Percentiles rank a stretch among this genome's conserved stretches.
These are phyloP conservation scores for Amiota mariae DNA, from an alignment of 2,888 invertebrate genomes.

Conservation along the genomic window DNA sequence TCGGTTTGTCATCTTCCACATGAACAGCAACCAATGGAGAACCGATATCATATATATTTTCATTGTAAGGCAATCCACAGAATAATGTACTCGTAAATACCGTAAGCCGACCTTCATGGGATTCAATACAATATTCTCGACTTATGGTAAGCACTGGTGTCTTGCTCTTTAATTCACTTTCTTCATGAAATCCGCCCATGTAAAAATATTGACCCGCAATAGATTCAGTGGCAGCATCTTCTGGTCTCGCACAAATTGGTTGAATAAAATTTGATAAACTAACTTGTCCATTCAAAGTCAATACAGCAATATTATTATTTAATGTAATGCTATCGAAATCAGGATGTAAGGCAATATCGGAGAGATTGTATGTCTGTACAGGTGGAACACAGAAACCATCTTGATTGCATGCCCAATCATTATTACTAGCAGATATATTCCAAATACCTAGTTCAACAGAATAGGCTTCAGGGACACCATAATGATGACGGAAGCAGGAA, in stretches of 20 bases:
- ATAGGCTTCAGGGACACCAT: not conserved
- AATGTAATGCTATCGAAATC: conserved; percentile 6
- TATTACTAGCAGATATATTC: not conserved
- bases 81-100: conserved; percentile 7
- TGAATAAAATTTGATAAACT: not conserved
- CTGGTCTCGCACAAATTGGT: conserved; percentile 6
- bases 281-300: not conserved
- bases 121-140: not conserved
- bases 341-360: conserved; percentile 7
- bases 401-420: not conserved
- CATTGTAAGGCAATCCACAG: not conserved
- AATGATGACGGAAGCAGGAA: conserved; percentile 43
- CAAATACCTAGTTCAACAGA: conserved; percentile 5
- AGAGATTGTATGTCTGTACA: not conserved
- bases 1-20: conserved; percentile 27
- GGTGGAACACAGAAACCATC: conserved; percentile 22
- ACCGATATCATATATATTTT: not conserved
- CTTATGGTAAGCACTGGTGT: not conserved
- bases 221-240: not conserved
- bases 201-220: conserved; percentile 17
- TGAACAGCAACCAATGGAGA: conserved; percentile 12
- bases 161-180: conserved; percentile 8
- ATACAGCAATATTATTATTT: conserved; percentile 19
- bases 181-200: conserved; percentile 9
- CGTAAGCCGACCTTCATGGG: not conserved